Conservation (phyloP, 1,140 invertebrate genomes). For the Holotrichia oblita region DNA sequence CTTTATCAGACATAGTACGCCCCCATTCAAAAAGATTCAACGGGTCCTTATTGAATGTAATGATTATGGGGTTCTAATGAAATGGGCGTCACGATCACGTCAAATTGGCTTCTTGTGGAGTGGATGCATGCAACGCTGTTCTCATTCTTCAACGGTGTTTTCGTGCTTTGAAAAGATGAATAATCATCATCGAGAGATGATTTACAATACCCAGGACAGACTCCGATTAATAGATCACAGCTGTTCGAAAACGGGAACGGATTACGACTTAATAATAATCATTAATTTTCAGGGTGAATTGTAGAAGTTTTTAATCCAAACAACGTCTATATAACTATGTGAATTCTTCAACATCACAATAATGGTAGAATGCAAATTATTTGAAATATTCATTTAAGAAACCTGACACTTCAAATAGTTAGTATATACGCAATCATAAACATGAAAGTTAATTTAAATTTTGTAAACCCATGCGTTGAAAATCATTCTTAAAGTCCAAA, state of each 20-base stretch:
- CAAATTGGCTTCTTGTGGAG: constrained; percentile 38
- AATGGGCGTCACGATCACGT: constrained; percentile 39
- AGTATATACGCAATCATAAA: no score
- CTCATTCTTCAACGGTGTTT: background rate
- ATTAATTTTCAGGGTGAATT: background rate
- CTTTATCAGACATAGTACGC: constrained; percentile 1
- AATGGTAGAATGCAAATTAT: no score
- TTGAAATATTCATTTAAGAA: no score
- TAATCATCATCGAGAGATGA: constrained; percentile 12
- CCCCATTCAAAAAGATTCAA: constrained; percentile 36
- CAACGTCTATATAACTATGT: no score
- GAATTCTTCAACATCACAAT: no score
- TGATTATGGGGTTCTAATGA: constrained; percentile 39
- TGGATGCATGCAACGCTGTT: background rate
- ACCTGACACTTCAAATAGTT: no score
- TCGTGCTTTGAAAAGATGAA: constrained; percentile 15
- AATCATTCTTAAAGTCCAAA: no score
- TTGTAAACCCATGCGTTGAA: no score
- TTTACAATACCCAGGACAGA: background rate
- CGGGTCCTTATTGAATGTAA: constrained; percentile 34
- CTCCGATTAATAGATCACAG: background rate
- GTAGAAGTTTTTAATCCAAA: no score
- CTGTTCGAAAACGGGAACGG: background rate
- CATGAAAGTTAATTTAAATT: no score
- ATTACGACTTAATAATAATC: background rate